phyloP scores from a whole-genome alignment of 2,888 invertebrate genomes.

The Coleophora deauratella region DNA sequence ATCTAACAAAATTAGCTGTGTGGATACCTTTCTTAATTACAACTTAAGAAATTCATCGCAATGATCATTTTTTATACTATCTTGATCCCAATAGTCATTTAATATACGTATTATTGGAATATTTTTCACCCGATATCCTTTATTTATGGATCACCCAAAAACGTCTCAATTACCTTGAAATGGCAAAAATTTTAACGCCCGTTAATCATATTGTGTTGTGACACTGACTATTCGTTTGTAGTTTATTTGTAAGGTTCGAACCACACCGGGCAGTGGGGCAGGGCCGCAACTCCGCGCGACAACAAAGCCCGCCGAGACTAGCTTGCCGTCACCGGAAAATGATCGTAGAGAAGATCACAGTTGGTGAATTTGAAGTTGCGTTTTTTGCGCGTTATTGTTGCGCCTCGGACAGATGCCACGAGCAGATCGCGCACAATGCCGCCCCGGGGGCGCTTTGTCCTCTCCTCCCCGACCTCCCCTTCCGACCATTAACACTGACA shows the following conservation, averaged over 20 bases:
- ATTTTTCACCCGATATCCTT: too few species aligned
- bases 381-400: conserved; percentile 71
- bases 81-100: too few species aligned
- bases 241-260: conserved; percentile 25
- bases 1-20: too few species aligned
- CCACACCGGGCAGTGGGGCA: conserved; percentile 48
- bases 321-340: conserved; percentile 35
- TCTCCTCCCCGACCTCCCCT: conserved; percentile 43
- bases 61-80: too few species aligned
- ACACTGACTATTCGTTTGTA: conserved; percentile 37
- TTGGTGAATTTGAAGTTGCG: conserved; percentile 55
- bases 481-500: conserved; percentile 63
- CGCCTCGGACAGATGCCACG: conserved; percentile 71
- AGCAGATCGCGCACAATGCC: conserved; percentile 64
- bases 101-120: too few species aligned
- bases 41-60: too few species aligned
- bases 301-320: conserved; percentile 38
- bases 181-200: conserved; percentile 35
- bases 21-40: too few species aligned
- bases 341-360: conserved; percentile 48
- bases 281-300: conserved; percentile 11
- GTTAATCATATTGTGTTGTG: conserved; percentile 64
- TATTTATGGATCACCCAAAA: conserved; percentile 9
- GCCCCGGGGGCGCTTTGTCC: conserved; percentile 64
- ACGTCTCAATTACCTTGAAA: conserved; percentile 27